phyloP scores from a whole-genome alignment of 2,797 vertebrate genomes.

The Coregonus ussuriensis region DNA sequence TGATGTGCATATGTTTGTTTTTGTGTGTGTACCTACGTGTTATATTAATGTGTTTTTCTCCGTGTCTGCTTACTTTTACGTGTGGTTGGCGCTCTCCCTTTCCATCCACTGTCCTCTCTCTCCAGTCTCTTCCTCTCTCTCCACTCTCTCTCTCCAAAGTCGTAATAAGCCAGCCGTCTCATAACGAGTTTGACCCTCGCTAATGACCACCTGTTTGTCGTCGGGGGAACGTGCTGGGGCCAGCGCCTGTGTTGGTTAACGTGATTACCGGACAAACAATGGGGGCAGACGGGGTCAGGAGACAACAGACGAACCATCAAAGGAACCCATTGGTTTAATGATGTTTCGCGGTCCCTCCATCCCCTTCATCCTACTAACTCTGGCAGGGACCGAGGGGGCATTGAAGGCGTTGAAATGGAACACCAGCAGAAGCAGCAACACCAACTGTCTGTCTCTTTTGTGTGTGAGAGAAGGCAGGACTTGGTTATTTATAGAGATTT shows the following conservation, averaged over 20 bases:
- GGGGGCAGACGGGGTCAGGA: conserved; percentile 28
- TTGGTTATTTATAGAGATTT: conserved; percentile 59
- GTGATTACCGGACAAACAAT: conserved; percentile 53
- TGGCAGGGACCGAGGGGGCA: conserved; percentile 3
- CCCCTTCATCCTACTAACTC: conserved; percentile 35
- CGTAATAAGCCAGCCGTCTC: conserved; percentile 29
- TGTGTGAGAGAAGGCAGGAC: conserved; percentile 17
- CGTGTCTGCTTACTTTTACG: not conserved
- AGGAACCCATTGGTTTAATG: conserved; percentile 63
- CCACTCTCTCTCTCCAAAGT: not conserved
- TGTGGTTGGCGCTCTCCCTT: not conserved
- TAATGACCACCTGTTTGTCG: conserved; percentile 60
- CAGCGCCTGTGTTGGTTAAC: conserved; percentile 59
- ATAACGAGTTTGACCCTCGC: conserved; percentile 46
- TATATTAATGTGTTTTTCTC: not conserved
- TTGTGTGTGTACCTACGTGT: not conserved
- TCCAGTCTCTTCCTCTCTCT: not conserved
- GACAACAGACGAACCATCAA: conserved; percentile 34
- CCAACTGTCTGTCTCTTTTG: conserved; percentile 50
- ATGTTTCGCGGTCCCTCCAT: conserved; percentile 48
- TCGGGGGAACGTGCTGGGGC: conserved; percentile 41
- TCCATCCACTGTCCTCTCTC: not conserved
- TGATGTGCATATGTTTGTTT: not conserved
- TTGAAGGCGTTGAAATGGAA: conserved; percentile 38
- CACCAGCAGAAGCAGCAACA: conserved; percentile 35